Conservation (phyloP, 53 echinoderm and acorn worm genomes). For the Actinopyga echinites region DNA sequence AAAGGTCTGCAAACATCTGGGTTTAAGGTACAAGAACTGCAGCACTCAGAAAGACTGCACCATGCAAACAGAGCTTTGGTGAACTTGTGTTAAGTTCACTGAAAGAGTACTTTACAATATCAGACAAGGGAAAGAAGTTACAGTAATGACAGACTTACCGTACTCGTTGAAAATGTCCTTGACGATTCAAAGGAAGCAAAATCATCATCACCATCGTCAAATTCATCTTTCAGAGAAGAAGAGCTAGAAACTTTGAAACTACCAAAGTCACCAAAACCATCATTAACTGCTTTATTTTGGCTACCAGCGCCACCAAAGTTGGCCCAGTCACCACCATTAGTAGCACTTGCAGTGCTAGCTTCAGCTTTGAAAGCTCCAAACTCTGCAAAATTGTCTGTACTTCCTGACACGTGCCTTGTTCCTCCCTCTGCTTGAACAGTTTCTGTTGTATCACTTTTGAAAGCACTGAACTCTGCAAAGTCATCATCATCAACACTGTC, state of each 20-base stretch:
- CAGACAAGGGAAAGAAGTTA: background rate
- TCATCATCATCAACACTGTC: constrained; percentile 51
- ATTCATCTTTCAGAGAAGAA: background rate
- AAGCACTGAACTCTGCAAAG: constrained; percentile 67
- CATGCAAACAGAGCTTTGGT: too few relatives aligned
- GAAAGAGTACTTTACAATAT: too few relatives aligned
- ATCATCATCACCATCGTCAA: constrained; percentile 41
- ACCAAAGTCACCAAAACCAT: constrained; percentile 80
- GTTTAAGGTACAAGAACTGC: too few relatives aligned
- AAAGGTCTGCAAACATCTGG: too few relatives aligned
- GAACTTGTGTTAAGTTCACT: too few relatives aligned
- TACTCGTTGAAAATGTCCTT: background rate
- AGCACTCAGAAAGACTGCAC: too few relatives aligned
- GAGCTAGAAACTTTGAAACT: constrained; percentile 29
- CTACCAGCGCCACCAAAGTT: constrained; percentile 36
- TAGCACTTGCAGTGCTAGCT: background rate
- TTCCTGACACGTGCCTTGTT: background rate
- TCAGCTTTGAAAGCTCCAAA: constrained; percentile 17
- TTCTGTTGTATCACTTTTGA: constrained; percentile 14
- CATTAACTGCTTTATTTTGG: background rate
- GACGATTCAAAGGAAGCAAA: constrained; percentile 59
- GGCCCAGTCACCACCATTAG: constrained; percentile 50
- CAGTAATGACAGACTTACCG: background rate
- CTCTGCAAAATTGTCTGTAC: constrained; percentile 10
- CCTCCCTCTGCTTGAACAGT: background rate